These are phyloP conservation scores for Keiferia lycopersicella DNA, from an alignment of 2,888 invertebrate genomes.

Conservation along the genomic window DNA sequence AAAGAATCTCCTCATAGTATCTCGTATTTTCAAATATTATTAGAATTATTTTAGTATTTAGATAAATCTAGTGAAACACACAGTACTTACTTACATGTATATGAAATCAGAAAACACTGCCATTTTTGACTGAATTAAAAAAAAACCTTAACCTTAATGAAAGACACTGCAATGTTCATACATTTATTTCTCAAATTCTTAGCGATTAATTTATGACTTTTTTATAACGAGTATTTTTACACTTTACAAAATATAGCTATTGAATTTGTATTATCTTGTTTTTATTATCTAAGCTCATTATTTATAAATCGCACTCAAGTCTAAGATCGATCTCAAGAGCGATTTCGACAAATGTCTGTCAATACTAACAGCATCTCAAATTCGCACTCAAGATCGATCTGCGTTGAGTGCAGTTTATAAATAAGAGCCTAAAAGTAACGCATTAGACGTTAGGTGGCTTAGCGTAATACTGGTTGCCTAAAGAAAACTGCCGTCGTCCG, in stretches of 20 bases:
- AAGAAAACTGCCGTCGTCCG: no score
- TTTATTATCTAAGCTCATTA: neutral
- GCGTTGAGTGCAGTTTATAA: no score
- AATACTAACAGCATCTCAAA: no score
- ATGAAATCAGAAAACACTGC: neutral
- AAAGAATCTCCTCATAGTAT: neutral
- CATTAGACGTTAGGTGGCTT: no score
- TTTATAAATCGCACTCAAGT: no score
- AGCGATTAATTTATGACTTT: slow-evolving; percentile 35
- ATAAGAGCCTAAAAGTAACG: no score
- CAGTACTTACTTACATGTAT: no score
- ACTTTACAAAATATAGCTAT: slow-evolving; percentile 29
- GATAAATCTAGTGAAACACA: neutral
- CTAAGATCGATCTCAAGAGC: no score
- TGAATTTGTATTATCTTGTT: slow-evolving; percentile 27
- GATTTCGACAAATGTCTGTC: no score
- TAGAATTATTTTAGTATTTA: no score
- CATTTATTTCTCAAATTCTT: slow-evolving; percentile 34
- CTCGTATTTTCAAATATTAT: neutral
- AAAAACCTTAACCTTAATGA: neutral
- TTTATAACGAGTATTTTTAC: slow-evolving; percentile 35
- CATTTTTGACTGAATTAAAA: neutral
- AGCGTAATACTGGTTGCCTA: no score
- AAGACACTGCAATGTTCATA: slow-evolving; percentile 17
- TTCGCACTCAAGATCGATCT: no score